Evolutionary conservation across 2,888 invertebrate species (phyloP).

Genomic region (Brachypterus glaber): DNA sequence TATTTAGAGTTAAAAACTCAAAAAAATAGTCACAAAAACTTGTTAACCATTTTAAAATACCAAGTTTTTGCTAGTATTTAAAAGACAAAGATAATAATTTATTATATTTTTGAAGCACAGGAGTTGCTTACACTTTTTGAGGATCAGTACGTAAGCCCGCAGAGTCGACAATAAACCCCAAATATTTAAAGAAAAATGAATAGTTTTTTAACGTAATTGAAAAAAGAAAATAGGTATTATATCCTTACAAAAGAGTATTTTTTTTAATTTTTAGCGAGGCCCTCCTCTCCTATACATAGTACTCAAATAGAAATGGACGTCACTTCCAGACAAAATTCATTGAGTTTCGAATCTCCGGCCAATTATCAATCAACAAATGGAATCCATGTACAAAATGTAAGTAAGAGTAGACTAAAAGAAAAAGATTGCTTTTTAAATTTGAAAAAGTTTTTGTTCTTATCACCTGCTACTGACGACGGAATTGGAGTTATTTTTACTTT

Average conservation of each 20-base stretch:
- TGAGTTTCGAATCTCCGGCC: conserved; percentile 47
- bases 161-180: too few relatives aligned
- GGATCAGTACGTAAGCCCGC: too few relatives aligned
- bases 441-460: too few relatives aligned
- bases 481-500: too few relatives aligned
- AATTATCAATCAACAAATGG: conserved; percentile 54
- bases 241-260: conserved; percentile 1
- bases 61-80: too few relatives aligned
- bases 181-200: too few relatives aligned
- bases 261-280: conserved; percentile 37
- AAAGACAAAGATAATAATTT: too few relatives aligned
- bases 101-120: too few relatives aligned
- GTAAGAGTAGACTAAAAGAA: conserved; percentile 13
- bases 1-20: conserved; percentile 5
- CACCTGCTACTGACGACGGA: not conserved
- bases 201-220: conserved; percentile 5
- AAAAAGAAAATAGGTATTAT: conserved; percentile 1
- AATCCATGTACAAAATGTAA: conserved; percentile 52
- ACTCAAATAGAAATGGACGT: conserved; percentile 51
- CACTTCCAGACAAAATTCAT: conserved; percentile 49
- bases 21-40: too few relatives aligned
- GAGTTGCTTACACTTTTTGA: too few relatives aligned
- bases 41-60: too few relatives aligned
- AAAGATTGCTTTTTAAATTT: conserved; percentile 5
- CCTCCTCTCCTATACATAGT: conserved; percentile 42